Evolutionary conservation across 1,140 invertebrate genomes (phyloP).

Genomic region (Pemphigus obesinymphae): DNA sequence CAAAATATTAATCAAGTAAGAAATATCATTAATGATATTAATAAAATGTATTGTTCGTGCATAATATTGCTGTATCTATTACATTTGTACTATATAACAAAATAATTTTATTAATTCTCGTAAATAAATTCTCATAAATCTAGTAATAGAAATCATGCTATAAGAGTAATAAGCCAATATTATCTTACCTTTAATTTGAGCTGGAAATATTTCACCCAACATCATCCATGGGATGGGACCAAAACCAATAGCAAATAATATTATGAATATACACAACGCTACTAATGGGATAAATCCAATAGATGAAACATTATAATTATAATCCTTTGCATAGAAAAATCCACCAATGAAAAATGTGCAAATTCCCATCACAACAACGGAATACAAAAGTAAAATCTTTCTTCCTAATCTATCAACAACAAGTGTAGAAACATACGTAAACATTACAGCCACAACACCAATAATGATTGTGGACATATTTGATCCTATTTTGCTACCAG

Average conservation of each 20-base stretch:
- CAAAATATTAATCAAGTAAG: constrained; percentile 48
- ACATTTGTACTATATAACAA: background rate
- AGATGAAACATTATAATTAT: constrained; percentile 43
- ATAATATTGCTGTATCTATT: too few species aligned
- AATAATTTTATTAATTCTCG: background rate
- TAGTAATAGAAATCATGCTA: too few species aligned
- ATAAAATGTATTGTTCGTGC: too few species aligned
- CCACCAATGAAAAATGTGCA: constrained; percentile 59
- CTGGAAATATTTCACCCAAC: constrained; percentile 67
- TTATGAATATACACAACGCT: constrained; percentile 38
- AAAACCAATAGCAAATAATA: constrained; percentile 57
- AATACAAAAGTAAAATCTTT: constrained; percentile 63
- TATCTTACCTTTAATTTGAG: constrained; percentile 61
- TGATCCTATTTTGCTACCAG: constrained; percentile 57
- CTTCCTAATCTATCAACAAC: constrained; percentile 68
- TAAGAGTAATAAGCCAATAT: background rate
- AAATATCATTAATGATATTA: background rate
- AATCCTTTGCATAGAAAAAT: constrained; percentile 60
- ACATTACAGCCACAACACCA: constrained; percentile 70
- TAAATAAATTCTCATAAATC: background rate
- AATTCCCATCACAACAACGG: constrained; percentile 61
- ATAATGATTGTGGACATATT: constrained; percentile 65
- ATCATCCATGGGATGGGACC: constrained; percentile 78
- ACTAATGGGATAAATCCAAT: constrained; percentile 54
- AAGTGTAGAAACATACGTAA: constrained; percentile 63